phyloP scores from a whole-genome alignment of 2,797 vertebrate species.

The Micropoecilia bifurca region DNA sequence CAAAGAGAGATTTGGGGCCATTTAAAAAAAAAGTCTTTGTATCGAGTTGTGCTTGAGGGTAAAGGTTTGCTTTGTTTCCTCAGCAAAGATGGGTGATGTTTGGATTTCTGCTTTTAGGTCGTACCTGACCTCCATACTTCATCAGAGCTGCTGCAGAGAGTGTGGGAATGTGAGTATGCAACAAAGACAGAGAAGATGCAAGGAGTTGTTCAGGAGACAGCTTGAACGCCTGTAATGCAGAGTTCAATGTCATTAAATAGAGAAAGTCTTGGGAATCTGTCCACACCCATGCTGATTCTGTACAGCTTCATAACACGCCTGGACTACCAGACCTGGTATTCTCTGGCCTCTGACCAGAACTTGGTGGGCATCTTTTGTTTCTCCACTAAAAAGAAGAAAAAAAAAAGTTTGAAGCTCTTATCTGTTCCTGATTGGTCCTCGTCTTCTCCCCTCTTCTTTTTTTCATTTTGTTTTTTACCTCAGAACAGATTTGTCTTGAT shows the following conservation, averaged over 20 bases:
- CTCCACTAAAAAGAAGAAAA: slow-evolving; percentile 22
- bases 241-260: slow-evolving; percentile 29
- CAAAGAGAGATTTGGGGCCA: slow-evolving; percentile 52
- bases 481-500: slow-evolving; percentile 96
- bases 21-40: slow-evolving; percentile 24
- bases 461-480: slow-evolving; percentile 52
- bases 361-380: slow-evolving; percentile 35
- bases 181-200: neutral
- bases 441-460: slow-evolving; percentile 13
- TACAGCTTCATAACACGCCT: slow-evolving; percentile 28
- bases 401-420: slow-evolving; percentile 42
- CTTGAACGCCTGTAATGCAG: slow-evolving; percentile 15
- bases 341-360: slow-evolving; percentile 4
- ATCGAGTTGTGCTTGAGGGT: slow-evolving; percentile 75
- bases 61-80: slow-evolving; percentile 57
- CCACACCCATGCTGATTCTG: slow-evolving; percentile 24
- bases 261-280: slow-evolving; percentile 26
- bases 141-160: slow-evolving; percentile 26
- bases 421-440: slow-evolving; percentile 32
- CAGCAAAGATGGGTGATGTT: slow-evolving; percentile 57
- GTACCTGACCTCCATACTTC: slow-evolving; percentile 63
- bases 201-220: neutral
- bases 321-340: slow-evolving; percentile 34
- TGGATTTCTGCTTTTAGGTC: slow-evolving; percentile 60
- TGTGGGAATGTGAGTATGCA: slow-evolving; percentile 48